Evolutionary conservation across 2,888 invertebrate species (phyloP).

Genomic region (Drosophila maculinotata): DNA sequence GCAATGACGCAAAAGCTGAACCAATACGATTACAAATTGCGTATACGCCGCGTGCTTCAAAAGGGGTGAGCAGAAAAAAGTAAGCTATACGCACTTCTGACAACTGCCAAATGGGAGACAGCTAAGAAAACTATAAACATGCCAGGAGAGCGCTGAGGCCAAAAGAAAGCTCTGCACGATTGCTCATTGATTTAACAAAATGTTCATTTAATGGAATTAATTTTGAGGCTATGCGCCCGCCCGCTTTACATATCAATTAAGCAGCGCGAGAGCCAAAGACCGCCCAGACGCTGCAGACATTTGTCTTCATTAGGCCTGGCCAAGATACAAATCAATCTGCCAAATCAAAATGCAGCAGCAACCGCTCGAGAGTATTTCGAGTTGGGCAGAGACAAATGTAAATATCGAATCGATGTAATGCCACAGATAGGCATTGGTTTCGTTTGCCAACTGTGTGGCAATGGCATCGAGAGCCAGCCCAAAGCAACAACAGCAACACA

Average conservation of each 20-base stretch:
- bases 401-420: constrained; percentile 72
- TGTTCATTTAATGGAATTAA: constrained; percentile 48
- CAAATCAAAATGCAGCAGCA: constrained; percentile 42
- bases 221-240: constrained; percentile 30
- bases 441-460: constrained; percentile 63
- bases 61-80: no score
- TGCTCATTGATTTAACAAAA: constrained; percentile 38
- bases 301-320: constrained; percentile 76
- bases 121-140: constrained; percentile 25
- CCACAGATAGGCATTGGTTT: constrained; percentile 63
- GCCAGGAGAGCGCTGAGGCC: constrained; percentile 5
- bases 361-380: background rate
- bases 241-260: constrained; percentile 63
- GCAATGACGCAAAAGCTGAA: constrained; percentile 20
- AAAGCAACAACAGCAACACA: constrained; percentile 22
- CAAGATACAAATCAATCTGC: constrained; percentile 75
- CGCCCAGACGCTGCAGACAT: constrained; percentile 60
- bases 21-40: constrained; percentile 18
- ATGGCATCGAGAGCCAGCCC: constrained; percentile 57
- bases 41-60: constrained; percentile 38
- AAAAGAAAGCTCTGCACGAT: constrained; percentile 41
- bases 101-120: constrained; percentile 3
- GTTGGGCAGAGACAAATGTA: constrained; percentile 45
- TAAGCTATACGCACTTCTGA: constrained; percentile 2
- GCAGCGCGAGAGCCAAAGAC: constrained; percentile 43